Evolutionary conservation across 2,113 vertebrate genomes (phyloP).

Genomic region (Pycnonotus jocosus): DNA sequence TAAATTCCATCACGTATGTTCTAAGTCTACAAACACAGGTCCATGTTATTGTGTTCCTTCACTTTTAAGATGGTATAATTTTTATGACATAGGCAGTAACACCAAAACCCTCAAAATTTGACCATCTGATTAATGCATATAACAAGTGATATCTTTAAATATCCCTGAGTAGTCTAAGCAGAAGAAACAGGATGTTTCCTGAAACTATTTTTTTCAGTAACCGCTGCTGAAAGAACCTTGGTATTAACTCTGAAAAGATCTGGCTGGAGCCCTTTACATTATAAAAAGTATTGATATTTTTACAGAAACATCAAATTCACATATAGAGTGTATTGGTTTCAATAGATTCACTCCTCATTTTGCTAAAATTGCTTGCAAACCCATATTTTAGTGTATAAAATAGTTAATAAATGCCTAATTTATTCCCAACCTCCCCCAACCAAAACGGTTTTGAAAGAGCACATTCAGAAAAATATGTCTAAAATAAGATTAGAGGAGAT

Average conservation of each 20-base stretch:
- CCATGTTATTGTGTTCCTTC: not conserved
- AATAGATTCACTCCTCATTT: not conserved
- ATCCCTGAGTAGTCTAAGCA: not conserved
- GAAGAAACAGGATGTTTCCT: not conserved
- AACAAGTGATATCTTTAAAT: not conserved
- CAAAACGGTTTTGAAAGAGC: not conserved
- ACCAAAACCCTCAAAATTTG: not conserved
- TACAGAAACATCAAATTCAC: not conserved
- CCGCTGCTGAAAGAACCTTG: not conserved
- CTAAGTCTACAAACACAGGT: not conserved
- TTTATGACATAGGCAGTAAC: not conserved
- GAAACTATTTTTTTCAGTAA: not conserved
- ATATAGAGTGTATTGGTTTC: not conserved
- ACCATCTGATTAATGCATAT: not conserved
- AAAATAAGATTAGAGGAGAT: not conserved
- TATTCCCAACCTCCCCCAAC: rapidly evolving
- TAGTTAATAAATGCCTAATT: not conserved
- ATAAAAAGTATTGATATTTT: not conserved
- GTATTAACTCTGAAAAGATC: not conserved
- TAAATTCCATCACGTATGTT: not conserved
- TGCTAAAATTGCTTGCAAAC: not conserved
- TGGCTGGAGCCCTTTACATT: not conserved
- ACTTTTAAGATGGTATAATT: not conserved
- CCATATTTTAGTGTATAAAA: not conserved
- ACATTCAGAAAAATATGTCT: not conserved